Conservation (phyloP, 1,140 invertebrate species). For the Proales similis region DNA sequence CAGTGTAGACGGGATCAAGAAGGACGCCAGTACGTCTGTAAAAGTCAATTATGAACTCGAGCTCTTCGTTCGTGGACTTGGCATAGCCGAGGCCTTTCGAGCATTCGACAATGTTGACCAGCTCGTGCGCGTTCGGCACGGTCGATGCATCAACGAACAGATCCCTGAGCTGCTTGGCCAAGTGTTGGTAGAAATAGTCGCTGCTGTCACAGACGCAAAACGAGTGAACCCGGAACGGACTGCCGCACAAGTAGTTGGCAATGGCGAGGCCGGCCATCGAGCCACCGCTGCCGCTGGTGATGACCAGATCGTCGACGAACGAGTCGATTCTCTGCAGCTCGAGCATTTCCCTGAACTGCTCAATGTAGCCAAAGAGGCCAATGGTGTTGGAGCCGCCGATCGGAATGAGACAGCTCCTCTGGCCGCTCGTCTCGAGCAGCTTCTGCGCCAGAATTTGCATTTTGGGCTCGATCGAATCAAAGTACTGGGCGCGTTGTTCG, state of each 20-base stretch:
- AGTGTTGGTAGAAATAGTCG: constrained; percentile 42
- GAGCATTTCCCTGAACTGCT: constrained; percentile 44
- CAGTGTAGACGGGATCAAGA: constrained; percentile 46
- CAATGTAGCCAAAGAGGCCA: constrained; percentile 47
- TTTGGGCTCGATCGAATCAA: not conserved
- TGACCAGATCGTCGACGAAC: constrained; percentile 45
- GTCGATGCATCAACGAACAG: constrained; percentile 40
- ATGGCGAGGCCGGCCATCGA: constrained; percentile 45
- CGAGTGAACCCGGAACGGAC: constrained; percentile 44
- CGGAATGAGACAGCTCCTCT: constrained; percentile 43
- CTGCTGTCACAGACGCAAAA: constrained; percentile 43
- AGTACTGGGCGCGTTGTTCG: constrained; percentile 40
- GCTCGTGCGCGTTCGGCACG: constrained; percentile 36
- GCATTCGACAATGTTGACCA: constrained; percentile 45
- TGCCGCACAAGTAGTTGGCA: constrained; percentile 45
- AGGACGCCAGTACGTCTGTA: constrained; percentile 43
- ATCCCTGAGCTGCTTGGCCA: constrained; percentile 41
- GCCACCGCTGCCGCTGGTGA: constrained; percentile 48
- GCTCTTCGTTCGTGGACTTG: constrained; percentile 44
- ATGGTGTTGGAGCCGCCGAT: constrained; percentile 45
- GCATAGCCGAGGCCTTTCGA: constrained; percentile 46
- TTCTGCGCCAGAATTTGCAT: constrained; percentile 11
- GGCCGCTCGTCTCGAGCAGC: constrained; percentile 40
- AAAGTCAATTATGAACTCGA: constrained; percentile 43
- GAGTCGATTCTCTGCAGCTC: constrained; percentile 41